Base-by-base conservation (phyloP, 2,797 vertebrate genomes). In the Alectoris magna region DNA sequence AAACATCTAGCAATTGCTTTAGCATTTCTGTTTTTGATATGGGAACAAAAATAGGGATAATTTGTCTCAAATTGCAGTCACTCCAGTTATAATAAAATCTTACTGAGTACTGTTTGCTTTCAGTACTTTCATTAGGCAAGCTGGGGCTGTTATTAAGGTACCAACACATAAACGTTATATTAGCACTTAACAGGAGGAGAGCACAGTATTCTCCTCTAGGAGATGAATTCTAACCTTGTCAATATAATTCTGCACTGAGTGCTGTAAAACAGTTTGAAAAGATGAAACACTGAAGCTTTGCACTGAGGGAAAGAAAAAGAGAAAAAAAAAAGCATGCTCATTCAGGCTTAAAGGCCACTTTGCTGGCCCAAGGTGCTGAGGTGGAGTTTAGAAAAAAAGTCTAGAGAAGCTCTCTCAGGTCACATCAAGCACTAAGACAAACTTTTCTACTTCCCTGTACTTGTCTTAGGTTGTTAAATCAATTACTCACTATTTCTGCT, bases 341-440 rank as follows among this genome's bases (percentile, higher is more conserved):
- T 97, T 98, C 98, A 98, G 97, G 98, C 98, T 99, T 98, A 99
- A 98, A 99, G 98, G 98, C 98, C 98, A 98, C 97, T 98, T 98
- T 97, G 97, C 94, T 98, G 98, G 98, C 98, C 98, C 97, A 97
- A 97, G 97, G 96, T 98, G 96, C 97, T 96, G 96, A 97, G 96
- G 97, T 96, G 96, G 96, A 94, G 91, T 95, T 97, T 91, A 96
- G 95, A 92, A 97, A 94, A 96, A 73, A 91, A 93, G 92, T 91
- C 93, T 91, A 95, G 88, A 96, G 95, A 97, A 98, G 97, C 96
- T 97, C 97, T 97, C 95, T 97, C 97, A 97, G 98, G 96, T 98
- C 98, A 98, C 97, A 97, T 96, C 97, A 97, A 98, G 97, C 96
- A 96, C 63, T 94, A 80, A 96, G 91, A 97, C 85, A 96, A 97